Evolutionary conservation across 1,140 invertebrate species (phyloP).

Genomic region (Sweltsa coloradensis): DNA sequence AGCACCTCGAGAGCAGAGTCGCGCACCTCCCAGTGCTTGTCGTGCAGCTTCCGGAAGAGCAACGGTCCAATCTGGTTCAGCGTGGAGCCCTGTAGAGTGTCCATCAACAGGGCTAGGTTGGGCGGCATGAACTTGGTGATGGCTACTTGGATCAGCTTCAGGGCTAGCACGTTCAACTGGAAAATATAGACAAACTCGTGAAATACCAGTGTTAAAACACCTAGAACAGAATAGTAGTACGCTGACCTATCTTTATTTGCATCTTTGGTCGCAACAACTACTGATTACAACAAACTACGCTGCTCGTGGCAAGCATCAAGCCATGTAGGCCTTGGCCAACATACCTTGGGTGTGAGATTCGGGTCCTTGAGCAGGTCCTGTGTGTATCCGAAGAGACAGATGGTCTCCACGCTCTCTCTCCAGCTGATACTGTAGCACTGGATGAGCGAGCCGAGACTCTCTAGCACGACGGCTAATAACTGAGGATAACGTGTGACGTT

Average conservation of each 20-base stretch:
- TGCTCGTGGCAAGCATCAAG: too few species aligned
- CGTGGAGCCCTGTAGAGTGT: constrained; percentile 44
- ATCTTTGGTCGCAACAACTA: background rate
- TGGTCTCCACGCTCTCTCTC: constrained; percentile 55
- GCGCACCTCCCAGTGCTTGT: constrained; percentile 58
- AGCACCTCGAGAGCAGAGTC: constrained; percentile 60
- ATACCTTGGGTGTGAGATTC: constrained; percentile 37
- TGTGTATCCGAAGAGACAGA: constrained; percentile 41
- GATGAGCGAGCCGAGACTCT: constrained; percentile 45
- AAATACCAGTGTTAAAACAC: background rate
- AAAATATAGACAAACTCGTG: constrained; percentile 18
- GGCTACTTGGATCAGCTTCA: constrained; percentile 51
- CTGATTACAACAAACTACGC: constrained; percentile 4
- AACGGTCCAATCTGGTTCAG: constrained; percentile 49
- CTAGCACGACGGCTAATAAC: constrained; percentile 43
- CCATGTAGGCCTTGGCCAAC: too few species aligned
- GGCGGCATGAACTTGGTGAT: constrained; percentile 62
- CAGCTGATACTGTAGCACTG: constrained; percentile 57
- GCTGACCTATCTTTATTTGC: constrained; percentile 5
- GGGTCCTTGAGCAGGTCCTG: constrained; percentile 38
- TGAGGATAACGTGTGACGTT: constrained; percentile 24
- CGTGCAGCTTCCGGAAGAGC: constrained; percentile 52
- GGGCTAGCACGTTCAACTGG: constrained; percentile 49
- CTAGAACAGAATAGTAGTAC: constrained; percentile 3
- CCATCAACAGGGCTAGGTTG: constrained; percentile 53